Evolutionary conservation across 2,888 invertebrate species (phyloP).

Genomic region (Folsomia manolachei): DNA sequence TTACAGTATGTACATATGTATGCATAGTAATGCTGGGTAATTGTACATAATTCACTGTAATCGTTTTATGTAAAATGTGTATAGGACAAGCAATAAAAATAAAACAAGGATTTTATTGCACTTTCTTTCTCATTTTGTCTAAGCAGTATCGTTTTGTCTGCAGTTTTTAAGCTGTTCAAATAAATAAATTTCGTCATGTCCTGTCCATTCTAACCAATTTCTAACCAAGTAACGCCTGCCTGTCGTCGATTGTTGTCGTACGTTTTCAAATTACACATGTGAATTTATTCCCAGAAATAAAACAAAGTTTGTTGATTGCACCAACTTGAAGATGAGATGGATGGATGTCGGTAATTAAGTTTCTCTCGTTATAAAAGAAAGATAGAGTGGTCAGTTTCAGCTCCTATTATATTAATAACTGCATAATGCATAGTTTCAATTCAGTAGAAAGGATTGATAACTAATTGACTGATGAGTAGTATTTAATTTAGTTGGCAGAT

Average conservation of each 20-base stretch:
- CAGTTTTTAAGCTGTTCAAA: too few species aligned
- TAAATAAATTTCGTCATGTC: too few species aligned
- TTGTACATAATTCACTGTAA: not conserved
- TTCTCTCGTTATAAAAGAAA: slow-evolving; percentile 13
- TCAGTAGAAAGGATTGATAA: not conserved
- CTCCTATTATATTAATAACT: not conserved
- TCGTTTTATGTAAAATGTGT: not conserved
- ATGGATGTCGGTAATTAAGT: slow-evolving; percentile 8
- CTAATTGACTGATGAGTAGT: not conserved
- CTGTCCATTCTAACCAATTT: too few species aligned
- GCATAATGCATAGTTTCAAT: not conserved
- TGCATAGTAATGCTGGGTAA: not conserved
- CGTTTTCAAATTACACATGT: too few species aligned
- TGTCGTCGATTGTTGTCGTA: too few species aligned
- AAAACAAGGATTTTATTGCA: not conserved
- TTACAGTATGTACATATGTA: too few species aligned
- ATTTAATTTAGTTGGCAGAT: too few species aligned
- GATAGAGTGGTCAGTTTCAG: not conserved
- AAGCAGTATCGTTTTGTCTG: not conserved
- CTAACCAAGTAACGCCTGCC: too few species aligned
- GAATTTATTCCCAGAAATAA: not conserved
- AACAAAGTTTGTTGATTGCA: slow-evolving; percentile 3
- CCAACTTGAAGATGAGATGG: too few species aligned
- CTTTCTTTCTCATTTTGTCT: not conserved
- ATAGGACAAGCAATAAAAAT: not conserved